phyloP scores from a whole-genome alignment of 2,113 vertebrate genomes.

The Callipepla californica region DNA sequence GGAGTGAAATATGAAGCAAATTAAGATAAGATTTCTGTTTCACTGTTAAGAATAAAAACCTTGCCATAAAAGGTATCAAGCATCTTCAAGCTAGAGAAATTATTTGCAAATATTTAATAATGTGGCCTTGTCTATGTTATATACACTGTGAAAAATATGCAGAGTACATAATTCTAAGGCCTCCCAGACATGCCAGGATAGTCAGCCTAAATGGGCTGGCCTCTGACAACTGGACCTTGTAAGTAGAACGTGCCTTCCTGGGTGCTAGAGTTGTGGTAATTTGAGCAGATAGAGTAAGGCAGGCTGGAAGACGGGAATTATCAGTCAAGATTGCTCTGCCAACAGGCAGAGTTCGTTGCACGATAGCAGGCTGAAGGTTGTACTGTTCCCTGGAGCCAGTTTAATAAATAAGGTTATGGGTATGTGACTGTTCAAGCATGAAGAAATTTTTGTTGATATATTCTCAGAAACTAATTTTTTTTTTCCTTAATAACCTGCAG shows the following conservation, averaged over 20 bases:
- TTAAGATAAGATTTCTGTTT: background rate
- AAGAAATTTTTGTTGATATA: slow-evolving; percentile 68
- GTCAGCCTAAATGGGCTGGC: background rate
- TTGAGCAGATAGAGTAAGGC: slow-evolving; percentile 30
- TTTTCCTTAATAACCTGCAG: slow-evolving; percentile 49
- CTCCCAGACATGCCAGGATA: background rate
- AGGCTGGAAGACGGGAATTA: slow-evolving; percentile 20
- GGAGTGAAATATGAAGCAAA: background rate
- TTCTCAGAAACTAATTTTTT: slow-evolving; percentile 62
- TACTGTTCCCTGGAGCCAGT: slow-evolving; percentile 39
- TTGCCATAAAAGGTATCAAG: background rate
- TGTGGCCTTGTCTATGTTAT: background rate
- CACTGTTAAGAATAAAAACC: background rate
- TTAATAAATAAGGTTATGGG: slow-evolving; percentile 62
- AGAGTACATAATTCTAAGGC: background rate
- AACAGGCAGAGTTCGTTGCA: slow-evolving; percentile 24
- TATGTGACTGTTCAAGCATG: slow-evolving; percentile 47
- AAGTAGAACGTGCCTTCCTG: background rate
- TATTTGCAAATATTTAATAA: background rate
- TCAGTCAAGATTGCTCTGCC: slow-evolving; percentile 48
- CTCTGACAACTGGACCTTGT: background rate
- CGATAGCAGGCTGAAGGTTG: background rate
- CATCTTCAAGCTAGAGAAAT: background rate
- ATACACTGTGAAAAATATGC: background rate
- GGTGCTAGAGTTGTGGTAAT: background rate